Percentiles rank a stretch among this genome's conserved stretches.
Evolutionary conservation across 2,113 vertebrate genomes (phyloP).

Genomic region (Phocoena phocoena): DNA sequence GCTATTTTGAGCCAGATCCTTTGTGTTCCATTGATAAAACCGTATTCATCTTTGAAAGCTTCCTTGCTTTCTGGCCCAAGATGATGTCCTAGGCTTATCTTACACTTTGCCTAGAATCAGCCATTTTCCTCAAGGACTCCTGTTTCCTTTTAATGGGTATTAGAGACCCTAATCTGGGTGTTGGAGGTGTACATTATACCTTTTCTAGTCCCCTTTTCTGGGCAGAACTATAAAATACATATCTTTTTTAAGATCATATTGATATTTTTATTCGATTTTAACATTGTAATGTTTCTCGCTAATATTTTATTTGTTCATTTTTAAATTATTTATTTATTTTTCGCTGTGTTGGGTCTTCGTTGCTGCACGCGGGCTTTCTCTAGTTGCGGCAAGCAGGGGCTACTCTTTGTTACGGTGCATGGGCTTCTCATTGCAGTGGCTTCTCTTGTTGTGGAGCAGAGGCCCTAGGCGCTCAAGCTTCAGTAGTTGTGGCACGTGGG

Average conservation of each 20-base stretch:
- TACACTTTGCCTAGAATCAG: not conserved
- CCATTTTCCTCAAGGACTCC: not conserved
- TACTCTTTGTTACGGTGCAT: too few species aligned
- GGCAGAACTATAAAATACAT: not conserved
- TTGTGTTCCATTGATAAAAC: not conserved
- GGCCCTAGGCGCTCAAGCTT: too few species aligned
- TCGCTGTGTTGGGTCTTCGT: too few species aligned
- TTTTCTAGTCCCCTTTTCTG: conserved; percentile 22
- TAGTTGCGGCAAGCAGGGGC: too few species aligned
- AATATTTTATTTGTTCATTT: not conserved
- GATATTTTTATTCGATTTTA: conserved; percentile 37
- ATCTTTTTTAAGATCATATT: not conserved
- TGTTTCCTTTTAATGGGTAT: not conserved
- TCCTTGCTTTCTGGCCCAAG: not conserved
- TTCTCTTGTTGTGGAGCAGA: too few species aligned
- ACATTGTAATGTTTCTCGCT: not conserved
- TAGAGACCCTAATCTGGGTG: not conserved
- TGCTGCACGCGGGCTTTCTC: too few species aligned
- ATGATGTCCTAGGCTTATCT: not conserved
- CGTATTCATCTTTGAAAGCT: not conserved
- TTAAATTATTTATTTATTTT: too few species aligned
- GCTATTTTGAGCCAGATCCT: conserved; percentile 21
- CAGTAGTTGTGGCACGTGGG: too few species aligned
- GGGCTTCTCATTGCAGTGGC: too few species aligned
- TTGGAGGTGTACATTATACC: not conserved